Evolutionary conservation across 2,888 invertebrate genomes (phyloP), one percentile per base, ranked within the genome.

Genomic region (Cataglyphis livida): DNA sequence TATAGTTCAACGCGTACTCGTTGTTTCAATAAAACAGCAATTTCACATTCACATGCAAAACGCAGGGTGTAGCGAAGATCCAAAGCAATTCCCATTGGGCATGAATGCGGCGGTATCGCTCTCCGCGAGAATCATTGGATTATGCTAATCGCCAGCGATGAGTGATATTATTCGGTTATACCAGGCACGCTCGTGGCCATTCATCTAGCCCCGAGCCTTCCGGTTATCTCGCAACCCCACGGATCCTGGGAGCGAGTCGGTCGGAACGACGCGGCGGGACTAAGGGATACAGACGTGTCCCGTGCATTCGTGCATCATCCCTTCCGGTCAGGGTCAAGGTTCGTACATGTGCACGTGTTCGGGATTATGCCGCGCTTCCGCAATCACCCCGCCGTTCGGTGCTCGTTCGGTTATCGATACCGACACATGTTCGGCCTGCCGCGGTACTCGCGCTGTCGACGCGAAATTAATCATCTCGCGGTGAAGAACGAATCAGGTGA

Each of bases 151-250:
- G 82, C 81, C 62, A 38, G 66, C 85, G 84, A 86, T 88, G 90
- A 92, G 90, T 89, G 91, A 92, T 90, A 91, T 91, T 91, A 92
- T 92, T 93, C 87, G 87, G 89, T 90, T 87, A 89, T 82, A 84
- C 87, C 85, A 86, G 83, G 85, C 85, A 85, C 82, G 86, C 83
- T 85, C 87, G 51, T 86, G 75, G 85, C 84, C 88, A 89, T 91
- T 90, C 90, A 85, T 91, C 90, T 87, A 87, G 83, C 61, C 79
- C 71, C 38, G 61, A 79, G 75, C 81, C 75, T 79, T 79, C 78
- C 81, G 75, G 65, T 75, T 75, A 75, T 81, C 75, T 66, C 81
- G 32, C 64, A 76, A 44, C 76, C 66, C 28, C 73, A 61, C 28
- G 71, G 61, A 81, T 61, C 62, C 62, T 35, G 25, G 41, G 74